Base-by-base conservation (phyloP, 2,888 invertebrate species). In the Euproctis similis region DNA sequence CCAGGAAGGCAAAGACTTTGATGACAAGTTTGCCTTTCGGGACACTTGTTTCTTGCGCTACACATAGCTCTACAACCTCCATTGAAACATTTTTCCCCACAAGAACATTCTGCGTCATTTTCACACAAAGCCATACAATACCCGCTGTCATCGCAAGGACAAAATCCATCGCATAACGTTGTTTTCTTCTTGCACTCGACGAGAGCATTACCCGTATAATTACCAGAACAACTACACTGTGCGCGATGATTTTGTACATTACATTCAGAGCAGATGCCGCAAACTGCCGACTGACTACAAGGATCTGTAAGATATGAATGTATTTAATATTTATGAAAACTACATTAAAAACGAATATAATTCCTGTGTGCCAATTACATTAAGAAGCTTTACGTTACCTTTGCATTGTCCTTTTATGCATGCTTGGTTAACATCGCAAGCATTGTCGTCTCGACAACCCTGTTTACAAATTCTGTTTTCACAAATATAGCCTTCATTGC, bases 201-300 rank as follows among this genome's bases (percentile, higher is more conserved):
- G 3, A 93, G 81, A 2, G 96, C 92, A 72, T 96, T 93, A 1
- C 96, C 96, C 18, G 92, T 86, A 51, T 91, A 93, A 57, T 92
- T 91, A 26, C 87, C 81, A 2, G 94, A 91, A 53, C 96, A 96
- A 58, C 91, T 93, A 60, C 96, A 96, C 58, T 94, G 93, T 0
- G 92, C 91, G 13, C 92, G 90, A 59, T 96, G 96, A 64, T 93
- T 93, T 30, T 90, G 87, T 2, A 95, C 94, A 54, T 89, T 87
- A 55, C 96, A 96, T 28, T 89, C 87, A 9, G 95, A 93, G 63
- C 96, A 96, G 24, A 90, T 87, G 24, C 96, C 96, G 63, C 96
- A 96, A 28, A 90, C 87, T 28, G 87, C 87, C 7, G 85, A 87
- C 30, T 88, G 87, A 45, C 89, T 87, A 56, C 96, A 96, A 5